Evolutionary conservation across 2,888 invertebrate genomes (phyloP).

Genomic region (Dromius quadrimaculatus): DNA sequence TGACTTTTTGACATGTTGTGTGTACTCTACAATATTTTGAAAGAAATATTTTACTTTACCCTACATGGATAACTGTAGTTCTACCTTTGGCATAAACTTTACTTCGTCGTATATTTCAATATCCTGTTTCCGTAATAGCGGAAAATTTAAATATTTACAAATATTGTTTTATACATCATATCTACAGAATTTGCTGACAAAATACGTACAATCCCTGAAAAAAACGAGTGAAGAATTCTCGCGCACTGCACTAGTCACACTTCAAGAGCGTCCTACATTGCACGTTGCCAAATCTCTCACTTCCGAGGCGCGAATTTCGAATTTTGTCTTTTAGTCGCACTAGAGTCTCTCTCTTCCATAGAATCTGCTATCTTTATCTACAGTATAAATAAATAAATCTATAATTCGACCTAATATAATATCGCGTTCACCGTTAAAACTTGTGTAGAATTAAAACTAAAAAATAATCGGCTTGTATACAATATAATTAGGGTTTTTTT

Average conservation of each 20-base stretch:
- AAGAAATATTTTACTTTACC: slow-evolving; percentile 56
- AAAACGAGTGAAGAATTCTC: slow-evolving; percentile 10
- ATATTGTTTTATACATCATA: slow-evolving; percentile 51
- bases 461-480: slow-evolving; percentile 63
- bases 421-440: slow-evolving; percentile 58
- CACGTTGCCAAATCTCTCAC: slow-evolving; percentile 45
- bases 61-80: slow-evolving; percentile 66
- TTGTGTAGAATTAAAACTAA: slow-evolving; percentile 60
- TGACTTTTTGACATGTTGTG: too few relatives aligned
- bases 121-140: slow-evolving; percentile 62
- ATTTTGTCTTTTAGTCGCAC: too few relatives aligned
- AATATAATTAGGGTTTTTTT: slow-evolving; percentile 60
- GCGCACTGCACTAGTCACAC: neutral
- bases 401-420: slow-evolving; percentile 60
- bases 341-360: slow-evolving; percentile 27
- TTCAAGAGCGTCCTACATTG: slow-evolving; percentile 40
- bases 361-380: slow-evolving; percentile 61
- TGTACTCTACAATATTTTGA: slow-evolving; percentile 37
- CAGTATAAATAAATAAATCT: slow-evolving; percentile 67
- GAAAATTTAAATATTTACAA: slow-evolving; percentile 49
- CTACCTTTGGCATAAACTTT: slow-evolving; percentile 69
- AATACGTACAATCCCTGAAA: slow-evolving; percentile 42
- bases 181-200: slow-evolving; percentile 49
- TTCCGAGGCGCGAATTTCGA: too few relatives aligned
- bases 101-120: slow-evolving; percentile 67